phyloP scores from a whole-genome alignment of 2,888 invertebrate species.

The Adela reaumurella region DNA sequence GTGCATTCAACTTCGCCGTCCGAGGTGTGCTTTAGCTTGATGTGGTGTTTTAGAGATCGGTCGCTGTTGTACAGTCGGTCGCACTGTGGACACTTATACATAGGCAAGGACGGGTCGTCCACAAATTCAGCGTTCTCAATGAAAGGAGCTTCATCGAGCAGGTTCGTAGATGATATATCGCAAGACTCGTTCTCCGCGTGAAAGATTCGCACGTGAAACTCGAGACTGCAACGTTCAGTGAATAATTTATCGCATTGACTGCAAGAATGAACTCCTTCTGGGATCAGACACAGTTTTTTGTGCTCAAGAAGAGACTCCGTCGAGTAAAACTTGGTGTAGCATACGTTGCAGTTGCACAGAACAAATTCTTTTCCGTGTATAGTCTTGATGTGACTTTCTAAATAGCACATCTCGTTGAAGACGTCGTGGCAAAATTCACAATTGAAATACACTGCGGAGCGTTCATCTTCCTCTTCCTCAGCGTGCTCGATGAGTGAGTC shows the following conservation, averaged over 20 bases:
- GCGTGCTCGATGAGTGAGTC: slow-evolving; percentile 15
- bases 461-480: neutral
- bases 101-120: slow-evolving; percentile 9
- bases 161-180: slow-evolving; percentile 24
- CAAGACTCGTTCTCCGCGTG: slow-evolving; percentile 35
- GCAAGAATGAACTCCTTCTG: slow-evolving; percentile 27
- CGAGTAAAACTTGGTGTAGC: slow-evolving; percentile 32
- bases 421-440: slow-evolving; percentile 28
- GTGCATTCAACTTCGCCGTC: slow-evolving; percentile 30
- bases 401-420: slow-evolving; percentile 24
- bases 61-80: slow-evolving; percentile 32
- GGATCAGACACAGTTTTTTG: slow-evolving; percentile 28
- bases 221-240: slow-evolving; percentile 31
- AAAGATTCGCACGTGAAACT: slow-evolving; percentile 34
- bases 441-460: slow-evolving; percentile 15
- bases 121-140: no score
- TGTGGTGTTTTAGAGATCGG: slow-evolving; percentile 34
- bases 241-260: slow-evolving; percentile 35
- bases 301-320: slow-evolving; percentile 27
- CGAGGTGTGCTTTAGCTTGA: slow-evolving; percentile 32
- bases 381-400: slow-evolving; percentile 31
- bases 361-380: slow-evolving; percentile 29
- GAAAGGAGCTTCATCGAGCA: slow-evolving; percentile 16
- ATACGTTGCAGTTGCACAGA: slow-evolving; percentile 33
- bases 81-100: slow-evolving; percentile 28